These are phyloP conservation scores for Epinephelus coioides DNA, from an alignment of 2,797 vertebrate species.

Conservation along the genomic window DNA sequence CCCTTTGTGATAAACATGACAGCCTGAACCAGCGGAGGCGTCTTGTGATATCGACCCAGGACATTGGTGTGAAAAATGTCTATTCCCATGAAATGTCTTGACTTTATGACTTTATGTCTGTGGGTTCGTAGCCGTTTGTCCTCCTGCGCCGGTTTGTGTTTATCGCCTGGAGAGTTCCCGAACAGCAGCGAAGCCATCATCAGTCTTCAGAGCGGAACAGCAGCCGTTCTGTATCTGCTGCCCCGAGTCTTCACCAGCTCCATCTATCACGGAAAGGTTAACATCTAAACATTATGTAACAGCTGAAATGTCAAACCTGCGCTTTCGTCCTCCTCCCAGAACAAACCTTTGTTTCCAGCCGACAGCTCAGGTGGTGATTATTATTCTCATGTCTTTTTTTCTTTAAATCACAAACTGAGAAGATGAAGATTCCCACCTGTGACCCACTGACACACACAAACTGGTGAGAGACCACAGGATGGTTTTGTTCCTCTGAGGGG, in stretches of 20 bases:
- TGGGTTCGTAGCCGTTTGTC: neutral
- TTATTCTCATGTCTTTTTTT: neutral
- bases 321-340: neutral
- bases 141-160: neutral
- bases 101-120: neutral
- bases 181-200: neutral
- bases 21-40: neutral
- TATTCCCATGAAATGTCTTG: neutral
- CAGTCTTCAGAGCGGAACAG: neutral
- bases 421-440: neutral
- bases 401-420: neutral
- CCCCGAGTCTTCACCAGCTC: neutral
- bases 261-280: conserved; percentile 7
- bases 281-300: neutral
- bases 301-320: conserved; percentile 25
- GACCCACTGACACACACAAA: conserved; percentile 25
- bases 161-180: neutral
- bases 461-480: neutral
- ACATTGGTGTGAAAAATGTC: conserved; percentile 11
- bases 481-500: neutral
- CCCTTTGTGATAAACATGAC: neutral
- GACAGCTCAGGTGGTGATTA: neutral
- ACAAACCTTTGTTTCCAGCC: conserved; percentile 1
- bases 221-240: conserved; percentile 7
- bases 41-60: conserved; percentile 15